Evolutionary conservation across 2,888 invertebrate species (phyloP), one percentile per base, ranked within the genome.

Genomic region (Hydriomena furcata): DNA sequence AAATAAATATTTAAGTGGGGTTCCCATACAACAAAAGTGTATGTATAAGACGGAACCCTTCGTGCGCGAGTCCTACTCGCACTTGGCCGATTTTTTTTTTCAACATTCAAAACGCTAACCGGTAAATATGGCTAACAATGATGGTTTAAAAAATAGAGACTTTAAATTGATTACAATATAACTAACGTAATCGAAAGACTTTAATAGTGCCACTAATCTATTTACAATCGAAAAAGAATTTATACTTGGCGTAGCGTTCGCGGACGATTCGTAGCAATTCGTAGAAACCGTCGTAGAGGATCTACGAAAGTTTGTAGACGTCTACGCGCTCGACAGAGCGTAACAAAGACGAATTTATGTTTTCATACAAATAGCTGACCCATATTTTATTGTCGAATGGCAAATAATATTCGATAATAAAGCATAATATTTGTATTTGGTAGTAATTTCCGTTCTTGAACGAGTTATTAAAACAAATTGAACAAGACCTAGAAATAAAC

Each of bases 281-380:
- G 57, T 35, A 51, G 30, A 34, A 34, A 17, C 2, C 20, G 10
- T 28, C 51, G 45, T 63, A 63, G 58, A 57, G 52, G 32, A 35
- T 54, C 63, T 63, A 61, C 63, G 56, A 46, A 38, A 46, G 24
- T 53, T 44, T 50, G 60, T 58, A 62, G 58, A 58, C 34, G 43
- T 13, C 58, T 60, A 57, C 57, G 54, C 41, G 54, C 46, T 46
- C 24, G 8, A 7, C 10, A 27, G 44, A 31, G 45, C 40, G 43
- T 28, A 42, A 37, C 24, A 17, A 25, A 21, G 8, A 47, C 25
- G 21, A 28, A 54, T 52, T 45, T 41, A 52, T 35, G 37, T 11
- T 24, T 11, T 42, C 17, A 37, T 7, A 41, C 11, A 51, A 43
- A 44, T 31, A 35, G 32, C 28, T 32, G 52, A 41, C 32, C 44